Evolutionary conservation across 2,888 invertebrate genomes (phyloP), one percentile per base, ranked within the genome.

Genomic region (Nemapogon koenigi): DNA sequence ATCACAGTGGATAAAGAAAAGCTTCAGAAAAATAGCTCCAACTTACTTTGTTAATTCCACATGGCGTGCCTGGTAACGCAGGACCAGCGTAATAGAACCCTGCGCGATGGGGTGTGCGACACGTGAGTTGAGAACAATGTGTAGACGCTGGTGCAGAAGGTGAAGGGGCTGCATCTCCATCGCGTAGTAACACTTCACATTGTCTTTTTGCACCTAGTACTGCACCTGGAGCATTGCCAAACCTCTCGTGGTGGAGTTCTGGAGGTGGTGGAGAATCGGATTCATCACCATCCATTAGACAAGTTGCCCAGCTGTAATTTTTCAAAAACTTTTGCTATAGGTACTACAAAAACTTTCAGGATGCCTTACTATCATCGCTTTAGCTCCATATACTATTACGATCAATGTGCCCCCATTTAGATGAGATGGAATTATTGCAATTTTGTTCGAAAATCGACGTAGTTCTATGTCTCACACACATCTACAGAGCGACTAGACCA

Each of bases 51-150:
- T 72, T 71, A 0, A 61, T 57, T 7, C 87, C 89, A 55, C 91
- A 92, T 14, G 81, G 62, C 1, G 91, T 91, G 30, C 91, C 91
- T 43, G 91, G 90, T 18, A 92, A 64, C n/a, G 91, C 91, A 0
- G 91, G 91, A 1, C 91, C 91, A 1, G 90, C 87, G 56, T 84
- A 85, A 59, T 88, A 90, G 65, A 83, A 88, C 8, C 89, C 90
- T 41, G 84, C 83, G 35, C 87, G 81, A 53, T 87, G 85, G 19
- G 90, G 89, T 13, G 87, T 85, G 52, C 84, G 82, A 54, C 90
- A 91, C 46, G 85, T 83, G 35, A 90, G 69, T 59, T 86, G 87
- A 41, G 81, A 76, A 57, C 90, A 91, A 46, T 44, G 64, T 57
- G 48, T 70, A 47, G 49, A 63, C 66, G 27, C 35, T 4, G 40